Base-by-base conservation (phyloP, 2,797 vertebrate species). In the Holocentrus rufus region DNA sequence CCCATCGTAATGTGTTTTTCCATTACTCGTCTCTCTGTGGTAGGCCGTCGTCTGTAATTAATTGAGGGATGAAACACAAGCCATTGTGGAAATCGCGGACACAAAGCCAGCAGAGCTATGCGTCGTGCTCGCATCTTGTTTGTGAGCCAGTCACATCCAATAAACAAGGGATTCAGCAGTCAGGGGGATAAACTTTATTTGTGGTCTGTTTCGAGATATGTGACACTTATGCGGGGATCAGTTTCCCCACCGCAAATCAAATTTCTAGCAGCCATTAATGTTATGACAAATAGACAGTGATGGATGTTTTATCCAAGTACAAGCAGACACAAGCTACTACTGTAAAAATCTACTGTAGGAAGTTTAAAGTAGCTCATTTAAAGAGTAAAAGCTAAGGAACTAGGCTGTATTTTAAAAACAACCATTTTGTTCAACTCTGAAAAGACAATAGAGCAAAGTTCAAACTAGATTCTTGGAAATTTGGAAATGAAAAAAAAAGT, bases 1-100 rank as follows among this genome's bases (percentile, higher is more conserved):
- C 60, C 60, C 68, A 69, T 83, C 31, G 22, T 69, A 75, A 83
- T 81, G 65, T 68, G 18, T 83, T 88, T 90, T 92, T 93, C 90
- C 90, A 89, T 88, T 82, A 85, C 85, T 86, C 34, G 54, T 75
- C 63, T 5, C 18, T 74, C 82, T 79, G 84, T 65, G 82, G 82
- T 81, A 42, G 73, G 55, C 57, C 18, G 2, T 30, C 47, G 72
- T 78, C 79, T 86, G 82, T 75, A 68, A 80, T 78, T 85, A 74
- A 80, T 85, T 83, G 62, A 65, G 49, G 77, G 63, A 84, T 88
- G 82, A 85, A 87, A 80, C 55, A 30, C 54, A 57, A 74, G 63
- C 71, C 67, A 65, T 55, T 74, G 44, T 72, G 77, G 81, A 83
- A 74, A 81, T 30, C 61, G 39, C 49, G 56, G 64, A 72, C 58